phyloP scores from a whole-genome alignment of 2,797 vertebrate genomes.

The Pyrocephalus nanus region DNA sequence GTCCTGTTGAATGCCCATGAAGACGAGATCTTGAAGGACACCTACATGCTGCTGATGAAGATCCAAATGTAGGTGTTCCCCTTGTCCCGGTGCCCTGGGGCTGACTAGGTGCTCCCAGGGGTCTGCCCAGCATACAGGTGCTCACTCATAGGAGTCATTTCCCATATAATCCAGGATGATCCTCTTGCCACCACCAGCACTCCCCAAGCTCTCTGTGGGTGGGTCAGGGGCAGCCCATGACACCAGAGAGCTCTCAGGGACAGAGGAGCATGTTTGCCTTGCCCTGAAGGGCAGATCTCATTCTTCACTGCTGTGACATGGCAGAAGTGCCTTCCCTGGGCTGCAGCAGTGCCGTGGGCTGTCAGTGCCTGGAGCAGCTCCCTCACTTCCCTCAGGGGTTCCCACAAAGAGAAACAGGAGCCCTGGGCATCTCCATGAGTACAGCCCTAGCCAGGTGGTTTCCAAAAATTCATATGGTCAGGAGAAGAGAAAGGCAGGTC shows the following conservation, averaged over 20 bases:
- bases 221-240: neutral
- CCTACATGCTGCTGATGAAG: conserved; percentile 89
- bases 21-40: conserved; percentile 78
- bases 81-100: neutral
- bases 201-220: neutral
- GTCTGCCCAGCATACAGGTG: neutral
- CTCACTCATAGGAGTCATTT: neutral
- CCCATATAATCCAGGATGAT: neutral
- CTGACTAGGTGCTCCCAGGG: neutral
- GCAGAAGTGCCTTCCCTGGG: neutral
- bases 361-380: neutral
- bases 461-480: neutral
- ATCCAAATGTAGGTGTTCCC: conserved; percentile 86
- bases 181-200: neutral
- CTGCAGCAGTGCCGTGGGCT: neutral
- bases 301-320: neutral
- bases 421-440: neutral
- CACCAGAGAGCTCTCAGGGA: neutral
- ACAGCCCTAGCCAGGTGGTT: neutral
- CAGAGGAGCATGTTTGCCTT: neutral
- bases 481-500: neutral
- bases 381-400: neutral
- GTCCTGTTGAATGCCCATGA: conserved; percentile 82
- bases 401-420: neutral
- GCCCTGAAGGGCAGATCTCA: neutral